phyloP scores from a whole-genome alignment of 2,797 vertebrate species.

The Taenioides sp. region DNA sequence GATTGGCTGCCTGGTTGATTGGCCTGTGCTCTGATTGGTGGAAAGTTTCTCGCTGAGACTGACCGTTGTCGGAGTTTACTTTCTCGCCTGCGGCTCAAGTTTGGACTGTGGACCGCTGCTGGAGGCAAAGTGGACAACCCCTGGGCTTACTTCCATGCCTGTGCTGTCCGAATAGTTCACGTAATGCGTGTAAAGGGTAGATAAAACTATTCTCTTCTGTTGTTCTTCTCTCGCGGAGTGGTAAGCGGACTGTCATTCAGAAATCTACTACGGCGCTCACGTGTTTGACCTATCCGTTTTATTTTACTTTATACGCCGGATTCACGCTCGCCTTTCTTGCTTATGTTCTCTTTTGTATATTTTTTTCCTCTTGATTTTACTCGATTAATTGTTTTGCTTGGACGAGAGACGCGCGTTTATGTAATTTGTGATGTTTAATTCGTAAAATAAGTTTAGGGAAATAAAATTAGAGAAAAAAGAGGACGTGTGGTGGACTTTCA shows the following conservation, averaged over 20 bases:
- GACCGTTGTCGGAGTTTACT: slow-evolving; percentile 37
- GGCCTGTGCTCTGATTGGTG: slow-evolving; percentile 62
- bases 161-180: background rate
- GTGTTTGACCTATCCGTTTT: slow-evolving; percentile 38
- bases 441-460: slow-evolving; percentile 18
- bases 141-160: background rate
- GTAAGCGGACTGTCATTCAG: slow-evolving; percentile 62
- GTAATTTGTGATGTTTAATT: background rate
- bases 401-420: slow-evolving; percentile 14
- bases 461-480: slow-evolving; percentile 3
- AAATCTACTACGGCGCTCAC: slow-evolving; percentile 54
- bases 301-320: background rate
- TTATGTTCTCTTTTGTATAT: background rate
- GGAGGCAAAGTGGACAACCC: slow-evolving; percentile 43
- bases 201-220: background rate
- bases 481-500: slow-evolving; percentile 12
- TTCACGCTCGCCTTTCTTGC: background rate
- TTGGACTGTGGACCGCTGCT: slow-evolving; percentile 36
- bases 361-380: background rate
- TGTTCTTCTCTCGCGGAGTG: background rate
- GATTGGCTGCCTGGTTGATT: slow-evolving; percentile 58
- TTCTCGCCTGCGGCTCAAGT: slow-evolving; percentile 61
- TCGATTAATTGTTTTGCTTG: background rate
- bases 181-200: background rate
- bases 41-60: slow-evolving; percentile 48